Conservation (phyloP, 2,113 vertebrate species). For the Sinocyclocheilus anshuiensis region DNA sequence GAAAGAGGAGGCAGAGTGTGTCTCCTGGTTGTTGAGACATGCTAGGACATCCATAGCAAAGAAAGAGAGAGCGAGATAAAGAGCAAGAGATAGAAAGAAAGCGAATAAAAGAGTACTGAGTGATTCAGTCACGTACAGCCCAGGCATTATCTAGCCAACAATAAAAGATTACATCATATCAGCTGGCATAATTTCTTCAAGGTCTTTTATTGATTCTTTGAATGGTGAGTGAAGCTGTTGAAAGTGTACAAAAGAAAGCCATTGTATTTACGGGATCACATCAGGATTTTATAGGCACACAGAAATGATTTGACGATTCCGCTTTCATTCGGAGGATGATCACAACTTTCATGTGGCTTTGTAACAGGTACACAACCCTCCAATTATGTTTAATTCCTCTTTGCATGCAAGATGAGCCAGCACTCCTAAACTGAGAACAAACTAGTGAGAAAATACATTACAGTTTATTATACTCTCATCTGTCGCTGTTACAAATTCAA, state of each 20-base stretch:
- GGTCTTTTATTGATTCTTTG: constrained; percentile 54
- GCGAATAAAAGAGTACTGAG: constrained; percentile 24
- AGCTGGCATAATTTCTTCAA: constrained; percentile 54
- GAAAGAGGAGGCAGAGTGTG: constrained; percentile 50
- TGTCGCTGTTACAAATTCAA: neutral
- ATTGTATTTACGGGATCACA: constrained; percentile 47
- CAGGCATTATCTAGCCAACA: constrained; percentile 55
- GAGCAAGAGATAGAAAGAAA: constrained; percentile 24
- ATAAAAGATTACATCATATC: constrained; percentile 58
- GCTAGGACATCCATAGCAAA: constrained; percentile 5
- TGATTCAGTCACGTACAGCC: constrained; percentile 40
- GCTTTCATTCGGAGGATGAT: constrained; percentile 12
- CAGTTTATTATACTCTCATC: neutral
- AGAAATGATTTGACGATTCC: constrained; percentile 36
- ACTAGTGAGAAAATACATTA: neutral
- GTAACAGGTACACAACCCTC: constrained; percentile 16
- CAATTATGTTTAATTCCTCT: neutral
- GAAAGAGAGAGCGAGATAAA: constrained; percentile 25
- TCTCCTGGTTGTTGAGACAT: constrained; percentile 14
- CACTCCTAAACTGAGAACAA: neutral
- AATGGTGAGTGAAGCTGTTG: constrained; percentile 43
- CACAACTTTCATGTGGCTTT: constrained; percentile 21
- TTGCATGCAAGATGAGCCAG: constrained; percentile 16
- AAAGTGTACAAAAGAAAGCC: constrained; percentile 48
- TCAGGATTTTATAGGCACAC: constrained; percentile 49